phyloP scores from a whole-genome alignment of 1,140 invertebrate species.

The Drosophila santomea region DNA sequence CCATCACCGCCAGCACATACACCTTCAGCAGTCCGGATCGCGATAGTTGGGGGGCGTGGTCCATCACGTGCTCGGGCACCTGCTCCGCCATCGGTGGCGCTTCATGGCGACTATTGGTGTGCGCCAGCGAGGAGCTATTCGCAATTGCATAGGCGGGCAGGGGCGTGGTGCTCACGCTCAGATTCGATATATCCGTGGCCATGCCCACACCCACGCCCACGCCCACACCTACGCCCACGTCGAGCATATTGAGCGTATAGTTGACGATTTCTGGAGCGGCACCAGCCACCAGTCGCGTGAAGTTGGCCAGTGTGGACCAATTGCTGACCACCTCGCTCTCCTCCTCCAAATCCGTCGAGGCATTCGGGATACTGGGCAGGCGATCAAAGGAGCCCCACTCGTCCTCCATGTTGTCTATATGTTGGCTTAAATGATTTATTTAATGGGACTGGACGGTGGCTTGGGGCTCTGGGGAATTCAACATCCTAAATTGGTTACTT shows the following conservation, averaged over 20 bases:
- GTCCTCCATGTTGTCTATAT: constrained; percentile 12
- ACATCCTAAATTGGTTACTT: constrained; percentile 8
- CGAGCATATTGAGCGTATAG: constrained; percentile 68
- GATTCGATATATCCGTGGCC: constrained; percentile 38
- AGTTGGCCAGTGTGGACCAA: constrained; percentile 52
- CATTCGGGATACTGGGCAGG: constrained; percentile 12
- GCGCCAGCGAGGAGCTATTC: constrained; percentile 54
- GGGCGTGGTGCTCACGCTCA: constrained; percentile 17
- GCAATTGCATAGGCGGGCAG: constrained; percentile 62
- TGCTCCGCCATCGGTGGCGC: constrained; percentile 59
- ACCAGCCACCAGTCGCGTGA: constrained; percentile 57
- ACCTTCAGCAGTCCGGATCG: constrained; percentile 87
- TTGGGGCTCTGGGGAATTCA: not conserved
- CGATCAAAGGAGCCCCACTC: constrained; percentile 24
- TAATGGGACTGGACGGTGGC: constrained; percentile 9
- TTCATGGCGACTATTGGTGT: constrained; percentile 59
- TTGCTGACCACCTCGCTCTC: constrained; percentile 39
- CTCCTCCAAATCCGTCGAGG: constrained; percentile 19
- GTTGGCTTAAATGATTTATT: not conserved
- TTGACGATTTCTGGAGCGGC: constrained; percentile 58
- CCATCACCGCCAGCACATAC: constrained; percentile 88
- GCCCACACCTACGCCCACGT: constrained; percentile 48
- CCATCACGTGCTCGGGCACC: constrained; percentile 78
- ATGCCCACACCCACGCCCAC: constrained; percentile 42
- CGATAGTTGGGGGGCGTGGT: constrained; percentile 88